Evolutionary conservation across 2,888 invertebrate genomes (phyloP), one percentile per base, ranked within the genome.

Genomic region (Agrochola circellaris): DNA sequence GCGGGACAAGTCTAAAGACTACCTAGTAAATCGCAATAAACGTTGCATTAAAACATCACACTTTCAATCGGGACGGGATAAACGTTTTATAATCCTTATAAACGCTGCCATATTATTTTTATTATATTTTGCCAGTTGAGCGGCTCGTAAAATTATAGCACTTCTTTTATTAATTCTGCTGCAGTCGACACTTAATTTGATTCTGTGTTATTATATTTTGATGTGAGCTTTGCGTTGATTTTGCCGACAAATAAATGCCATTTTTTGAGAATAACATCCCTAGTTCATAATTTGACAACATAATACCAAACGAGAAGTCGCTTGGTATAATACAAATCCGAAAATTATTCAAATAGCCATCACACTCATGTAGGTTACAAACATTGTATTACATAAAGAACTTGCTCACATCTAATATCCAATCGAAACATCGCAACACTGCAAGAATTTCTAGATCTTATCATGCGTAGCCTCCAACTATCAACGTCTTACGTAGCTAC

Each of bases 11-110:
- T 89, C 89, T 87, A 86, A 88, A 89, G 91, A 88, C 90, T 87
- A 79, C 79, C 65, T 89, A 92, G 91, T 95, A 94, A 95, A 94
- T 94, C 90, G 92, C 90, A 91, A 93, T 93, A 93, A 94, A 92
- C 89, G 90, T 91, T 88, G 88, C 92, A 92, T 93, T 94, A 92
- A 92, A 93, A 88, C 90, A 90, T 91, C 89, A 92, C 90, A 88
- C 87, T 89, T 90, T 89, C 89, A 86, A 89, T 88, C 89, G 75
- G 77, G 84, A 82, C 78, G 83, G 82, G 81, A 92, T 93, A 93
- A 93, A 93, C 91, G 92, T 91, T 90, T 90, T 90, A 85, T 88
- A 87, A 90, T 89, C 79, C 89, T 88, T 90, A 90, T 85, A 84
- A 84, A 82, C 82, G 89, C 88, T 89, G 87, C 89, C 89, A 86